Evolutionary conservation across 92 coral and sea anemone genomes (phyloP).

Genomic region (Porites cylindrica): DNA sequence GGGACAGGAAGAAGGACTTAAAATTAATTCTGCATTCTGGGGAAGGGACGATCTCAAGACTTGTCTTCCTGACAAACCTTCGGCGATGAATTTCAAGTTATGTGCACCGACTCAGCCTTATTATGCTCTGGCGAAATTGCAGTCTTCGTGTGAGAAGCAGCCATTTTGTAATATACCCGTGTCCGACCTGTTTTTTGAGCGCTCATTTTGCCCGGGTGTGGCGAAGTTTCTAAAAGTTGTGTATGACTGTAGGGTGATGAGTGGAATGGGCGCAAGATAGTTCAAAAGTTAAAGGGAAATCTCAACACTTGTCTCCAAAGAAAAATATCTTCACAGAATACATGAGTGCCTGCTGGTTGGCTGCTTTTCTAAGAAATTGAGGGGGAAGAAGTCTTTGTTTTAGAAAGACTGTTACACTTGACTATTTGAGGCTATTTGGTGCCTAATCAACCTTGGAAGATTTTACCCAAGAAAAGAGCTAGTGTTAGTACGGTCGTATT

Average conservation of each 20-base stretch:
- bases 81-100: conserved; percentile 50
- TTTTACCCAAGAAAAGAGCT: no score
- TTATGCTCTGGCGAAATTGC: conserved; percentile 76
- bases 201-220: conserved; percentile 75
- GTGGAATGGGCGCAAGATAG: conserved; percentile 83
- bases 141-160: conserved; percentile 69
- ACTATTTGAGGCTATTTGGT: no score
- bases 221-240: conserved; percentile 87
- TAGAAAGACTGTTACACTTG: no score
- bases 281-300: not conserved
- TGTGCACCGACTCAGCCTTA: conserved; percentile 72
- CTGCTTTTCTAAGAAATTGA: no score
- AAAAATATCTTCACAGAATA: no score
- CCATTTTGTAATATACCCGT: conserved; percentile 76
- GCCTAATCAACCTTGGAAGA: no score
- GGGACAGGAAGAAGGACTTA: conserved; percentile 82
- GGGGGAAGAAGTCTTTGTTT: no score
- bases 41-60: conserved; percentile 88
- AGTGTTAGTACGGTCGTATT: no score
- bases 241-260: conserved; percentile 93
- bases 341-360: no score
- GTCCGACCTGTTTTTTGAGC: conserved; percentile 82
- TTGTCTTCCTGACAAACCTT: conserved; percentile 66
- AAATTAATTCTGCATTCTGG: conserved; percentile 94
- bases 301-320: no score